These are phyloP conservation scores for Isaurus tuberculatus DNA, from an alignment of 92 coral and sea anemone genomes.

Conservation along the genomic window DNA sequence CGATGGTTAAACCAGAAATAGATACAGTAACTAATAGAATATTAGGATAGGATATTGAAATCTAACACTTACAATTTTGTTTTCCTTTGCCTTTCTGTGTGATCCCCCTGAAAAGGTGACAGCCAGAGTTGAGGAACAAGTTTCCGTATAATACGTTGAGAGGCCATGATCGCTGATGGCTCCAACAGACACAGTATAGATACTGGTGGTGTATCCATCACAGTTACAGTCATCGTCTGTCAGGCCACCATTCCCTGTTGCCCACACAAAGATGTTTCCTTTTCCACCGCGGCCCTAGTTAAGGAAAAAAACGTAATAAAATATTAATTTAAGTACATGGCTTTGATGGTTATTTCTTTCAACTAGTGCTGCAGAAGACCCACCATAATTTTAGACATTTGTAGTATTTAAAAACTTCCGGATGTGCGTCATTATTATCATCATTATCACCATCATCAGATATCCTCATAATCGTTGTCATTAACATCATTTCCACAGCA, in stretches of 20 bases:
- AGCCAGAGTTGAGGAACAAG: slow-evolving; percentile 86
- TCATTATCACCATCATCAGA: too few relatives aligned
- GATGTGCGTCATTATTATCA: too few relatives aligned
- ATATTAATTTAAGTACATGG: too few relatives aligned
- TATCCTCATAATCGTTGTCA: too few relatives aligned
- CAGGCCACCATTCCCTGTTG: slow-evolving; percentile 90
- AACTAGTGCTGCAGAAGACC: too few relatives aligned
- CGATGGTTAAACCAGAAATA: too few relatives aligned
- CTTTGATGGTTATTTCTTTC: too few relatives aligned
- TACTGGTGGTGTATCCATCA: slow-evolving; percentile 91
- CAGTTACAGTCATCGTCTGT: slow-evolving; percentile 94
- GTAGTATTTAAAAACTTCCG: too few relatives aligned
- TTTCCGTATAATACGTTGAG: slow-evolving; percentile 86
- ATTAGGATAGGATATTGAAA: neutral
- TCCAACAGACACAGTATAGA: slow-evolving; percentile 84
- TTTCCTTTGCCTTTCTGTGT: slow-evolving; percentile 78
- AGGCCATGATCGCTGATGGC: slow-evolving; percentile 90
- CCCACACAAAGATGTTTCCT: slow-evolving; percentile 91
- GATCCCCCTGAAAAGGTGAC: slow-evolving; percentile 93
- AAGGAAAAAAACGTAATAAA: neutral
- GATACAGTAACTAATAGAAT: too few relatives aligned
- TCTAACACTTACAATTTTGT: slow-evolving; percentile 72
- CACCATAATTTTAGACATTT: too few relatives aligned
- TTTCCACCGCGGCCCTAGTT: slow-evolving; percentile 82
- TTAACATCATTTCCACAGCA: too few relatives aligned